phyloP scores from a whole-genome alignment of 2,888 invertebrate species.

The Melitaea athalia region DNA sequence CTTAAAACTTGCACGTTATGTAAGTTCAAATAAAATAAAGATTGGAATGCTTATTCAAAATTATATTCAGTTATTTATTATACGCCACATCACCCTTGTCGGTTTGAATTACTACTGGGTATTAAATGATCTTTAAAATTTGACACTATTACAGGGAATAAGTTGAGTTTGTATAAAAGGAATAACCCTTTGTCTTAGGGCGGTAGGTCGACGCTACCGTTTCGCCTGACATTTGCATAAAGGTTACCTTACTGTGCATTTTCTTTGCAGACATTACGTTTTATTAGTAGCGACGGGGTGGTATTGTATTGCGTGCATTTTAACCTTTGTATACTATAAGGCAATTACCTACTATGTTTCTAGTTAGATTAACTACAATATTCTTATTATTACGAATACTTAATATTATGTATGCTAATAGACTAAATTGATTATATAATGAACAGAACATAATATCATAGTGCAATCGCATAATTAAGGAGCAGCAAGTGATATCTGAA shows the following conservation, averaged over 20 bases:
- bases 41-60: neutral
- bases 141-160: slow-evolving; percentile 8
- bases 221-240: slow-evolving; percentile 78
- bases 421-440: neutral
- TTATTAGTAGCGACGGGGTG: slow-evolving; percentile 71
- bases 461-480: slow-evolving; percentile 13
- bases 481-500: slow-evolving; percentile 17
- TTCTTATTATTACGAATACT: neutral
- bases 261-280: slow-evolving; percentile 73
- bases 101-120: neutral
- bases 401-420: neutral
- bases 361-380: neutral
- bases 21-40: neutral
- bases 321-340: slow-evolving; percentile 64
- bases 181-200: slow-evolving; percentile 80
- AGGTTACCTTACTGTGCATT: slow-evolving; percentile 74
- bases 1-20: neutral
- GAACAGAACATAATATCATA: neutral
- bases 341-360: slow-evolving; percentile 42
- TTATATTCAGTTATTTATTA: neutral
- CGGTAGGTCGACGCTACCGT: slow-evolving; percentile 65
- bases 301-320: slow-evolving; percentile 62
- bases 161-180: slow-evolving; percentile 49
- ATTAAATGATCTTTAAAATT: slow-evolving; percentile 7
- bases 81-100: neutral